These are phyloP conservation scores for Dipodomys stephensi DNA, from an alignment of 2,113 vertebrate species.

Conservation along the genomic window DNA sequence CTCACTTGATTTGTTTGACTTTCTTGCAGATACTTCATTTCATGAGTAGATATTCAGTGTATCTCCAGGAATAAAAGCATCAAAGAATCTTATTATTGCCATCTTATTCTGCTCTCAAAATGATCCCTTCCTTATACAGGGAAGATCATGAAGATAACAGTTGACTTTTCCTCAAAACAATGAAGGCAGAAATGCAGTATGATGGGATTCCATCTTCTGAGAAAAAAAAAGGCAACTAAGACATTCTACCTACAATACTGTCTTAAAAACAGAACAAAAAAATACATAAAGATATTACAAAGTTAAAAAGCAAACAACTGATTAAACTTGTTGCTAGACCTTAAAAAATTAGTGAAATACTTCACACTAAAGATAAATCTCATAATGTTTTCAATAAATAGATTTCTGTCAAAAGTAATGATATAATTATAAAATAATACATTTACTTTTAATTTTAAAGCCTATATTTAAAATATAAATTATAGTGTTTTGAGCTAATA, in stretches of 20 bases:
- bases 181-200: not conserved
- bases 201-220: not conserved
- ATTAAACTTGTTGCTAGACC: not conserved
- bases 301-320: not conserved
- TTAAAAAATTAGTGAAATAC: not conserved
- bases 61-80: not conserved
- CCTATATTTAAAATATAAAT: not conserved
- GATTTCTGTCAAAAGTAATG: not conserved
- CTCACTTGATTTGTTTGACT: not conserved
- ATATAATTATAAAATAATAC: not conserved
- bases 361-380: not conserved
- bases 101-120: not conserved
- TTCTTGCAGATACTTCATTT: too few species aligned
- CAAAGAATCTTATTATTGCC: not conserved
- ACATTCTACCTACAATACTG: not conserved
- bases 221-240: not conserved
- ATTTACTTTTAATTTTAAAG: not conserved
- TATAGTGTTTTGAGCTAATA: too few species aligned
- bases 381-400: too few species aligned
- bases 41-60: not conserved
- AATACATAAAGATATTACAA: not conserved
- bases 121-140: not conserved
- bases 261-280: not conserved
- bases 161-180: not conserved
- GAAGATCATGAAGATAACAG: not conserved